Percentiles rank a stretch among this genome's conserved stretches.
Evolutionary conservation across 2,888 invertebrate genomes (phyloP).

Genomic region (Thymelicus lineola): DNA sequence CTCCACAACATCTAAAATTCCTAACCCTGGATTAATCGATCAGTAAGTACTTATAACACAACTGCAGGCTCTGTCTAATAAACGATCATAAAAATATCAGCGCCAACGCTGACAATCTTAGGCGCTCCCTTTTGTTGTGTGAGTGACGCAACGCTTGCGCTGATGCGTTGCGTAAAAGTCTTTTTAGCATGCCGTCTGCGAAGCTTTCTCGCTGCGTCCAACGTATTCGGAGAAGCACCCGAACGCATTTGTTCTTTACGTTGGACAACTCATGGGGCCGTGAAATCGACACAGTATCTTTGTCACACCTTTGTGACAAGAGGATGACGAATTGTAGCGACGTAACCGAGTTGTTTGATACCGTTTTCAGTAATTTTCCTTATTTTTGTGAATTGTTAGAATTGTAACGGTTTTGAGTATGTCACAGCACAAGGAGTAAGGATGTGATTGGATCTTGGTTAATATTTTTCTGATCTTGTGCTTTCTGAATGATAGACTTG

Average conservation of each 20-base stretch:
- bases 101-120: constrained; percentile 55
- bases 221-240: constrained; percentile 68
- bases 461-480: too few relatives aligned
- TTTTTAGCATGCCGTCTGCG: constrained; percentile 77
- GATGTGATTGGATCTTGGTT: background rate
- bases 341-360: constrained; percentile 68
- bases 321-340: constrained; percentile 65
- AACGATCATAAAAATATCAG: constrained; percentile 48
- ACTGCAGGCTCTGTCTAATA: background rate
- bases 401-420: constrained; percentile 40
- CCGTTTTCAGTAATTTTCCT: constrained; percentile 54
- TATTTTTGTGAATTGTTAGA: constrained; percentile 39
- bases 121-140: constrained; percentile 49
- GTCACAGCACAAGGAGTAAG: background rate
- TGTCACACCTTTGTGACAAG: constrained; percentile 55
- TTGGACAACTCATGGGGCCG: constrained; percentile 55
- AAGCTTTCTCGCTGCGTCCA: constrained; percentile 71
- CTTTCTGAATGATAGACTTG: too few relatives aligned
- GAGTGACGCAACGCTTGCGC: constrained; percentile 62
- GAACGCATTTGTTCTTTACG: constrained; percentile 61
- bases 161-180: constrained; percentile 72
- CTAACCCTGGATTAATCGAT: too few relatives aligned
- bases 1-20: too few relatives aligned
- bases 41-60: too few relatives aligned
- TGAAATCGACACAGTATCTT: constrained; percentile 70